Evolutionary conservation across 1,140 invertebrate species (phyloP).

Genomic region (Harpegnathos saltator): DNA sequence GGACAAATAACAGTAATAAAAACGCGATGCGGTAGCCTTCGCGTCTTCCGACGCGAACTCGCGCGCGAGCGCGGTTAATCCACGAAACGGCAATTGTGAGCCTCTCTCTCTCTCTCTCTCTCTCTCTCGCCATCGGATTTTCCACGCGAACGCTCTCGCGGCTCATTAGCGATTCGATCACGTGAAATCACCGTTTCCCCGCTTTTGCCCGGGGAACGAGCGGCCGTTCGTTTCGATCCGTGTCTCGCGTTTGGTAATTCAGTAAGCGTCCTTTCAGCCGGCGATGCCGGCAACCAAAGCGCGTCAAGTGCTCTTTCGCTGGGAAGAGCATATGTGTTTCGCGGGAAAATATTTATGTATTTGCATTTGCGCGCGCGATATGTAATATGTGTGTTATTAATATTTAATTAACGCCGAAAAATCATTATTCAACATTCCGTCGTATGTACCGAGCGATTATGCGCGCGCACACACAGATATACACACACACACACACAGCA

Average conservation of each 20-base stretch:
- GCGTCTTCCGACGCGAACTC: slow-evolving; percentile 42
- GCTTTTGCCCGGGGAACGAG: too few species aligned
- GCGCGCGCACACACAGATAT: too few species aligned
- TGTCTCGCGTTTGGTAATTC: too few species aligned
- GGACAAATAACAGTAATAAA: slow-evolving; percentile 74
- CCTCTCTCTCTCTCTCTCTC: too few species aligned
- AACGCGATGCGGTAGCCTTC: slow-evolving; percentile 34
- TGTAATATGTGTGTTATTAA: not conserved
- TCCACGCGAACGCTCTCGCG: slow-evolving; percentile 12
- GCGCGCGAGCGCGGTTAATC: slow-evolving; percentile 59
- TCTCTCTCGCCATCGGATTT: slow-evolving; percentile 35
- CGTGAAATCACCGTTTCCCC: slow-evolving; percentile 14
- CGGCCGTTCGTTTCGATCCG: too few species aligned
- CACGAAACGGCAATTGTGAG: slow-evolving; percentile 61
- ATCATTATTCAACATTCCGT: slow-evolving; percentile 8
- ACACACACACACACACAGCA: too few species aligned
- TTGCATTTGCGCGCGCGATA: too few species aligned
- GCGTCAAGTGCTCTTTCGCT: too few species aligned
- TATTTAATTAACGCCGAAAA: not conserved
- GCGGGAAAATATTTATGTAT: too few species aligned
- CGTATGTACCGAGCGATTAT: not conserved
- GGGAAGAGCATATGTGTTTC: too few species aligned
- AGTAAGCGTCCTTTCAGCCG: too few species aligned
- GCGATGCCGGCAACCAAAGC: too few species aligned
- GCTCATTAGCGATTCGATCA: slow-evolving; percentile 15